Base-by-base conservation (phyloP, 2,797 vertebrate species). In the Channallabes apus region DNA sequence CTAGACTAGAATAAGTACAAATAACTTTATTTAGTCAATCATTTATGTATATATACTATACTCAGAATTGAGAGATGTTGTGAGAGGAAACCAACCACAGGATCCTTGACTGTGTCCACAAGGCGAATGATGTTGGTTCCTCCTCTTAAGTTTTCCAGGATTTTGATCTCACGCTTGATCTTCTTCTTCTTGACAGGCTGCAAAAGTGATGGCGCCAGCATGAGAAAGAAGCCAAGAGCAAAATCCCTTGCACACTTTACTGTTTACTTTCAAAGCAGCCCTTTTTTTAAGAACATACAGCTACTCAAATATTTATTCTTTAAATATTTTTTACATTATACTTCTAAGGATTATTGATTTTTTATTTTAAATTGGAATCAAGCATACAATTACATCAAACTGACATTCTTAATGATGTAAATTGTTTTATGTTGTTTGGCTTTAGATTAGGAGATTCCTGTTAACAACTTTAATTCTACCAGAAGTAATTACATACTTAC, bases 111-210 rank as follows among this genome's bases (percentile, higher is more conserved):
- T 24, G 97, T 99, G 94, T 99, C 98, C 61, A 99, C 96, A 93
- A 99, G 96, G 32, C 97, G 97, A 93, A 99, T 99, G 92, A 99
- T 98, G 95, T 99, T 99, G 94, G 97, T 99, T 94, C 98, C 98
- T 82, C 98, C 98, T 32, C 97, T 96, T 72, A 99, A 92, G 90
- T 99, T 99, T 93, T 99, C 98, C 93, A 99, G 94, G 92, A 99
- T 99, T 93, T 99, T 99, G 91, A 99, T 98, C 93, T 99, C 97
- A 1, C 98, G 96, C 92, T 99, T 99, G 94, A 99, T 99, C 95
- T 99, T 99, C 96, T 99, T 99, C 96, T 99, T 98, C 94, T 99
- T 99, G 92, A 99, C 98, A 87, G 98, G 98, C 98, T 99, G 94
- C 90, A 93, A 91, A 62, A n/a, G 6, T 76, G 20, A 79, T 68